These are phyloP conservation scores for Myodes glareolus DNA, from an alignment of 2,113 vertebrate species.

Conservation along the genomic window DNA sequence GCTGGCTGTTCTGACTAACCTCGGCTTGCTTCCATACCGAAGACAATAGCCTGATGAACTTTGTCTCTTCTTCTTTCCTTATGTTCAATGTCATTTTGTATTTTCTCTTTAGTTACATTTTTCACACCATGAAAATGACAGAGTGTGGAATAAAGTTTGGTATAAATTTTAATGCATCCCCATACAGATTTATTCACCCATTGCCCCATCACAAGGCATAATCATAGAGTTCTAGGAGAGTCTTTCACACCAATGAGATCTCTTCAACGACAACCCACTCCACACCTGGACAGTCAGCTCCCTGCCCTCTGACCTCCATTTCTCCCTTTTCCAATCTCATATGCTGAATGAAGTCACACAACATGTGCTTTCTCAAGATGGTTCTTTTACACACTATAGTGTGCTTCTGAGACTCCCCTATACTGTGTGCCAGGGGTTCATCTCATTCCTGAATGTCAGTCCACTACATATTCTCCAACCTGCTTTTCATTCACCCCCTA, in stretches of 20 bases:
- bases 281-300: rapidly evolving
- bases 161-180: background rate
- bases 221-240: too few species aligned
- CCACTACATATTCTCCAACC: rapidly evolving
- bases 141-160: background rate
- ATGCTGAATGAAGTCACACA: rapidly evolving
- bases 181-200: background rate
- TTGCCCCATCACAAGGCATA: too few species aligned
- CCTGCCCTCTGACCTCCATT: background rate
- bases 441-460: background rate
- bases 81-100: background rate
- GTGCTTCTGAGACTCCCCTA: background rate
- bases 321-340: background rate
- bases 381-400: background rate
- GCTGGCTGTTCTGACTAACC: background rate
- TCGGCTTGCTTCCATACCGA: background rate
- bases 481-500: background rate
- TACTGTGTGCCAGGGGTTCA: rapidly evolving
- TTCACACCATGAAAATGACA: slow-evolving; percentile 22
- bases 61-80: background rate
- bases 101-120: background rate
- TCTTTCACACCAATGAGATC: background rate
- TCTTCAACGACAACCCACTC: too few species aligned
- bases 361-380: rapidly evolving
- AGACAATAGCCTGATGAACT: background rate